A percentile compares a stretch with the other conserved stretches of the same genome.
These are phyloP conservation scores for Euplexia lucipara DNA, from an alignment of 2,888 invertebrate species.

Conservation along the genomic window DNA sequence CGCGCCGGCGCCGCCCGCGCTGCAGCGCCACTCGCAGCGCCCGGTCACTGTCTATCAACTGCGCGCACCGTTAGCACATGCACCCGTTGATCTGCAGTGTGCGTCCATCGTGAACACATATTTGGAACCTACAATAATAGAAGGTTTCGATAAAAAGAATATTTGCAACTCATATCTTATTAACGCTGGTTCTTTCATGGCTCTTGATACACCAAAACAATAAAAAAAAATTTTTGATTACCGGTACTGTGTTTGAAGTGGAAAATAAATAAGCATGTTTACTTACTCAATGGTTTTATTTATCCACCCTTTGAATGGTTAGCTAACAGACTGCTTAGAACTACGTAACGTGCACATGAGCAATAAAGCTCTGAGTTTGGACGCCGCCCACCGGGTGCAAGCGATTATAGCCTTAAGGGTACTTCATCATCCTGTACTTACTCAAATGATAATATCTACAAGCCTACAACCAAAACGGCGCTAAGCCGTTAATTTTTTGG, in stretches of 20 bases:
- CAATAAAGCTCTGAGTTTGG: too few relatives aligned
- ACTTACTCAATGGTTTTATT: too few relatives aligned
- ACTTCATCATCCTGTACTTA: too few relatives aligned
- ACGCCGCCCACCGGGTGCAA: too few relatives aligned
- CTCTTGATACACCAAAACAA: not conserved
- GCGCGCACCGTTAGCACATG: slow-evolving; percentile 61
- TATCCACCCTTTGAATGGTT: too few relatives aligned
- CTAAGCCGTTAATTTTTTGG: too few relatives aligned
- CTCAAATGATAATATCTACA: too few relatives aligned
- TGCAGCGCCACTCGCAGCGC: slow-evolving; percentile 67
- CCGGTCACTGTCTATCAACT: slow-evolving; percentile 65
- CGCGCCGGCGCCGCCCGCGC: not conserved
- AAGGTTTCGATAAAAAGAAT: slow-evolving; percentile 67
- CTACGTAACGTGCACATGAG: too few relatives aligned
- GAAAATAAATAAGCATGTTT: not conserved
- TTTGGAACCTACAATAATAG: slow-evolving; percentile 62
- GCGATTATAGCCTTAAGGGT: too few relatives aligned
- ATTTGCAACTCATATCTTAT: slow-evolving; percentile 66
- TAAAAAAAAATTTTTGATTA: not conserved
- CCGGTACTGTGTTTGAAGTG: not conserved
- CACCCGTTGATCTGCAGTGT: slow-evolving; percentile 65
- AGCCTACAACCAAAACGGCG: too few relatives aligned
- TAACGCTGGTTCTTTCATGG: slow-evolving; percentile 4
- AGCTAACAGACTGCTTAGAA: too few relatives aligned
- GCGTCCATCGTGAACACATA: slow-evolving; percentile 70